phyloP scores from a whole-genome alignment of 2,888 invertebrate genomes.

The Aelia acuminata region DNA sequence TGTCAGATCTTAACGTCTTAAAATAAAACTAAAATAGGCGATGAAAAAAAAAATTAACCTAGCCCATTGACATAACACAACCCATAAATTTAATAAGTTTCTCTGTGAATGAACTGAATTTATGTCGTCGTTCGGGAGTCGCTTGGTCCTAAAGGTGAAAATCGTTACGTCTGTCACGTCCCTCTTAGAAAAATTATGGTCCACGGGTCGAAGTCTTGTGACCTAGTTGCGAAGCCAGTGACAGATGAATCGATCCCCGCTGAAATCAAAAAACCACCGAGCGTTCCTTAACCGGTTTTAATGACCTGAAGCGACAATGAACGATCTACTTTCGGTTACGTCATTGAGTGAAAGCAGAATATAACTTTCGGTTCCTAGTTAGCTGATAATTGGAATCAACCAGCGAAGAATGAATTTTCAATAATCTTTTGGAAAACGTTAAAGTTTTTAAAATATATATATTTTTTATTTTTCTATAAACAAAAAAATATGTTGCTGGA shows the following conservation, averaged over 20 bases:
- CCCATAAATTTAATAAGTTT: not conserved
- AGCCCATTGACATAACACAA: not conserved
- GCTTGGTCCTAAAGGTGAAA: not conserved
- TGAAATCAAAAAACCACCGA: not conserved
- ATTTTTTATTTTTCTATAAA: no score
- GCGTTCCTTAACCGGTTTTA: not conserved
- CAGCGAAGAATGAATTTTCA: not conserved
- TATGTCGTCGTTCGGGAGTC: not conserved
- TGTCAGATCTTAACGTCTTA: no score
- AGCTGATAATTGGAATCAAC: not conserved
- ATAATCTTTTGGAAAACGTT: not conserved
- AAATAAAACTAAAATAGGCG: no score
- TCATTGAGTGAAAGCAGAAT: not conserved
- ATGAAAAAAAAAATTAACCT: not conserved
- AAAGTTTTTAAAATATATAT: no score
- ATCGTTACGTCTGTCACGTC: not conserved
- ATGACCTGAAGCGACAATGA: not conserved
- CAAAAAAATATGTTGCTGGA: no score
- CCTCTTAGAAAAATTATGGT: not conserved
- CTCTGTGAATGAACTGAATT: not conserved
- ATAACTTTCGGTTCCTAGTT: not conserved
- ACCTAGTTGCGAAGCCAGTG: not conserved
- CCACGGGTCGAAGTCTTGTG: not conserved
- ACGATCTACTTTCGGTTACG: not conserved
- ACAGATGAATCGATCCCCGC: not conserved